Base-by-base conservation (phyloP, 2,888 invertebrate species). In the Athalia rosae region DNA sequence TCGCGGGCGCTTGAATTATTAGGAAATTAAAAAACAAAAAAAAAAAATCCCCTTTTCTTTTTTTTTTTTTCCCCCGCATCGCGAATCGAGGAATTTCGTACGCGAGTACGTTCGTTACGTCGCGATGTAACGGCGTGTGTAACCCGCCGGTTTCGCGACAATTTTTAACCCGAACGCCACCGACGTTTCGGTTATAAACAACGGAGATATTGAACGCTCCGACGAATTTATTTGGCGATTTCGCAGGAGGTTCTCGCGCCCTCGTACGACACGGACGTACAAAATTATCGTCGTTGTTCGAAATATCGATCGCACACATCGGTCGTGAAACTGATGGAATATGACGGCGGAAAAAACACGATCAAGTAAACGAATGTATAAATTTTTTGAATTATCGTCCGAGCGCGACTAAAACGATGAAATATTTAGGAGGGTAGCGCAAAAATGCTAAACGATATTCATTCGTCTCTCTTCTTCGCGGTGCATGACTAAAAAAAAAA, bases 101-200 rank as follows among this genome's bases (percentile, higher is more conserved):
- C 28, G 28, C 28, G 28, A 28, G 28, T 28, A 28, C 28, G 28
- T 28, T 28, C 58, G 9, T 45, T 6, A 15, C 41, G 11, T 28
- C n/a, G n/a, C 7, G 47, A 53, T 7, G 64, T 69, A 56, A 74
- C 62, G n/a, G 50, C 28, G 48, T 69, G 73, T 73, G 43, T 59
- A 71, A 9, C 45, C n/a, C 11, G 66, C 48, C n/a, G 41, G 59
- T 50, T 77, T 62, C 53, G 53, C 53, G 77, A 77, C 63, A 56
- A 73, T 13, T 77, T 77, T 77, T 48, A 63, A 77, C 56, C 43
- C 61, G 53, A 77, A 73, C 73, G 73, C 62, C 77, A 41, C 71
- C 71, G 61, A 63, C 73, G 53, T 62, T 50, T 56, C 56, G 59
- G 59, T 41, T 45, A 66, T 56, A 62, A 61, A 53, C 8, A 76